phyloP scores from a whole-genome alignment of 2,797 vertebrate species.

The Chromis chromis region DNA sequence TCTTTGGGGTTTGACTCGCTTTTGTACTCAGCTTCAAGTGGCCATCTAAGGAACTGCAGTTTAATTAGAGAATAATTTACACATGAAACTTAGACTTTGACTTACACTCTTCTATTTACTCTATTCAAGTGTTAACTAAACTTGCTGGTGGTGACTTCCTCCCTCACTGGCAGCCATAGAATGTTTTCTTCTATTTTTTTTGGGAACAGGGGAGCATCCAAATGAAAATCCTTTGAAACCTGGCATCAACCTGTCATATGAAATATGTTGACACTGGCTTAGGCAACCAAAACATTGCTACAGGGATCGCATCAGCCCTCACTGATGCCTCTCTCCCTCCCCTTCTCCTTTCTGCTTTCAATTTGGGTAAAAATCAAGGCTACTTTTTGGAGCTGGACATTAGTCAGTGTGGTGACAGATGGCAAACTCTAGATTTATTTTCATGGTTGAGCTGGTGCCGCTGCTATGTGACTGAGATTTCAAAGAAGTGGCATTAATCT shows the following conservation, averaged over 20 bases:
- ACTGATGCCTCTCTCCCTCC: not conserved
- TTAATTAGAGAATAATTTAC: not conserved
- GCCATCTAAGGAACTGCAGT: no score
- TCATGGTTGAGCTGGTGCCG: slow-evolving; percentile 64
- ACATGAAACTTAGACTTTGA: not conserved
- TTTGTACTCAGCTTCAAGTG: no score
- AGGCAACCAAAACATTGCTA: slow-evolving; percentile 8
- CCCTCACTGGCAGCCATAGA: not conserved
- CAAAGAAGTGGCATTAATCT: slow-evolving; percentile 80
- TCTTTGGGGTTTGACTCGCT: no score
- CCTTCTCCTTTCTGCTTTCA: slow-evolving; percentile 45
- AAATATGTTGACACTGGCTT: slow-evolving; percentile 33
- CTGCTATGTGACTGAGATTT: slow-evolving; percentile 77
- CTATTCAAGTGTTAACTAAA: slow-evolving; percentile 10
- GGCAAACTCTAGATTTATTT: slow-evolving; percentile 76
- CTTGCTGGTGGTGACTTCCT: not conserved
- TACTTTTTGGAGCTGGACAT: slow-evolving; percentile 65
- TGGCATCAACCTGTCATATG: slow-evolving; percentile 25
- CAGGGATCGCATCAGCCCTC: slow-evolving; percentile 8
- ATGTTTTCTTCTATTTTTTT: not conserved
- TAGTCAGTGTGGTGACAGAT: slow-evolving; percentile 71
- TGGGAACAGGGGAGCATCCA: slow-evolving; percentile 7
- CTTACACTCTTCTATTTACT: not conserved
- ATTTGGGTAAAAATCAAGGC: slow-evolving; percentile 74
- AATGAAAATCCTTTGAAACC: slow-evolving; percentile 35